A percentile compares a stretch with the other conserved stretches of the same genome.
These are phyloP conservation scores for Apteryx owenii DNA, from an alignment of 2,113 vertebrate species.

Conservation along the genomic window DNA sequence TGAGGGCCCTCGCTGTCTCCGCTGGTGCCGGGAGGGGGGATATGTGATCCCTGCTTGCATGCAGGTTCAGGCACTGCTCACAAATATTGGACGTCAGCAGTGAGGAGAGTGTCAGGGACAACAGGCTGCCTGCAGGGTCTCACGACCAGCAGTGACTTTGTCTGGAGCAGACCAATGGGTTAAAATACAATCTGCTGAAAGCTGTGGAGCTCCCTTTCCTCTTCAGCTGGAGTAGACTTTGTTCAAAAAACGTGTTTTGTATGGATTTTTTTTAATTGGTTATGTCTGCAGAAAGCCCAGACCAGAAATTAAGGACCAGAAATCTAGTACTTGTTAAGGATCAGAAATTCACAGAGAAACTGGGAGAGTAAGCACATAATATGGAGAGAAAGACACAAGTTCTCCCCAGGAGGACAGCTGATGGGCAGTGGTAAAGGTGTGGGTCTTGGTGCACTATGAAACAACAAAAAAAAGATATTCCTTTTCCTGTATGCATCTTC, in stretches of 20 bases:
- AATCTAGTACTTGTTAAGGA: not conserved
- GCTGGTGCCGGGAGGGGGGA: no score
- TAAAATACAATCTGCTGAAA: no score
- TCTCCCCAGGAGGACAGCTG: not conserved
- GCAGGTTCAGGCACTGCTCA: fast-evolving
- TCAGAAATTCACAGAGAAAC: not conserved
- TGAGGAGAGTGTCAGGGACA: not conserved
- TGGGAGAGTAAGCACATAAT: fast-evolving
- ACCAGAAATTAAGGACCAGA: no score
- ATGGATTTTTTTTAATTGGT: fast-evolving
- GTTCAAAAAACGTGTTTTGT: fast-evolving
- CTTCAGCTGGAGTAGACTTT: not conserved
- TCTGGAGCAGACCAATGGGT: not conserved
- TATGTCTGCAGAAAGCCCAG: not conserved
- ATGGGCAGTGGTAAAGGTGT: not conserved
- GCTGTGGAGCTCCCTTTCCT: not conserved
- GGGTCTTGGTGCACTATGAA: fast-evolving
- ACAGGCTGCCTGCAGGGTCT: not conserved
- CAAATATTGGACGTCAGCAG: fast-evolving
- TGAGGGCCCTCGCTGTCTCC: no score
- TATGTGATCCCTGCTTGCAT: no score
- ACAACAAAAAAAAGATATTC: fast-evolving
- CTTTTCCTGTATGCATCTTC: no score
- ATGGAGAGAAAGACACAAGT: fast-evolving
- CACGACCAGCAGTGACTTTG: not conserved